These are phyloP conservation scores for Ageneiosus marmoratus DNA, from an alignment of 2,113 vertebrate genomes.

Conservation along the genomic window DNA sequence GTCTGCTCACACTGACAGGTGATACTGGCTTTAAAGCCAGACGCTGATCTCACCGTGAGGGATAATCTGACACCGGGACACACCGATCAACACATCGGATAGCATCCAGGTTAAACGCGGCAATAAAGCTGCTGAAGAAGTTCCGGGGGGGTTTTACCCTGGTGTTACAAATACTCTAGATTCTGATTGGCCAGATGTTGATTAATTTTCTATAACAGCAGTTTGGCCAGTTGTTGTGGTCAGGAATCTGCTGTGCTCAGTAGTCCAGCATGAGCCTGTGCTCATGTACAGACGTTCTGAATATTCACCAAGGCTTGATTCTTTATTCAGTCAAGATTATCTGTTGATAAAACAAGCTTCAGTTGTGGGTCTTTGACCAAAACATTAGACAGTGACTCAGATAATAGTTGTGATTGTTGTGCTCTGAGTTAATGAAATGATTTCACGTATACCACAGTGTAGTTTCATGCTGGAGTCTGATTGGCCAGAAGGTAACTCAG, in stretches of 20 bases:
- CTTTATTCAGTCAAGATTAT: neutral
- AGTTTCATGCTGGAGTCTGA: neutral
- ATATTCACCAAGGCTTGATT: neutral
- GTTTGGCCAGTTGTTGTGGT: neutral
- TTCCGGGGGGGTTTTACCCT: neutral
- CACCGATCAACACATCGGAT: neutral
- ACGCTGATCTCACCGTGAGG: constrained; percentile 11
- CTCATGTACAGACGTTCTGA: neutral
- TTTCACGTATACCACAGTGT: neutral
- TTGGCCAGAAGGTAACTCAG: neutral
- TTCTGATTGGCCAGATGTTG: neutral
- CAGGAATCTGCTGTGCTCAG: neutral
- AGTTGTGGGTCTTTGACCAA: no score
- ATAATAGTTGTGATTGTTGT: neutral
- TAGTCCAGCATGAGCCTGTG: neutral
- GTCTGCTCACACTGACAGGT: neutral
- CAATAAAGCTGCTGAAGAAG: neutral
- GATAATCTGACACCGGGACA: neutral
- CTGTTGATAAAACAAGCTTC: no score
- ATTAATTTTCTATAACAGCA: neutral
- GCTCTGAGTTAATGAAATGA: neutral
- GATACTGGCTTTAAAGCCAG: neutral
- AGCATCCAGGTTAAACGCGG: neutral
- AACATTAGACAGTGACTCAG: no score
- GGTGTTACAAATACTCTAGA: neutral